Conservation (phyloP, 2,113 vertebrate genomes). For the Pterocles orientalis region DNA sequence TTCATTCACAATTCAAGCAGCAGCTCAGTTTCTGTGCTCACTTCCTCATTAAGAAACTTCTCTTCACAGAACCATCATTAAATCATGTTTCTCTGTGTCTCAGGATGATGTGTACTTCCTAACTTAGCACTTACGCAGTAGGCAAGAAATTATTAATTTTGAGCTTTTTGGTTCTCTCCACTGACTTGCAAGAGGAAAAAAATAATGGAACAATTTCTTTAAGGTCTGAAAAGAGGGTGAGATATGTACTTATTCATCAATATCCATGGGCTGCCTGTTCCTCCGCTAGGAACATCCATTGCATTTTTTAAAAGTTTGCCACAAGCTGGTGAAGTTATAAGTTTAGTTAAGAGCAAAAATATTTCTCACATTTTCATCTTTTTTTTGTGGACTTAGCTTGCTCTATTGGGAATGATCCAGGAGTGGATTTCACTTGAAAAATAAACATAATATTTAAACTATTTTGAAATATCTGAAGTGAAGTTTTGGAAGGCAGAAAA, state of each 20-base stretch:
- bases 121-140: not conserved
- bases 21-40: not conserved
- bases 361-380: not conserved
- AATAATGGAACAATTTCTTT: not conserved
- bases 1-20: not conserved
- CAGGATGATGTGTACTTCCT: not conserved
- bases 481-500: not conserved
- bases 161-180: not conserved
- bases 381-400: not conserved
- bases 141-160: not conserved
- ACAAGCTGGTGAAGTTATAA: not conserved
- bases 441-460: not conserved
- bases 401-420: not conserved
- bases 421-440: not conserved
- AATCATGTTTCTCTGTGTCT: not conserved
- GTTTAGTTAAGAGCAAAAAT: not conserved
- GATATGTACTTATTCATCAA: not conserved
- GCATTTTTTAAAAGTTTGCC: not conserved
- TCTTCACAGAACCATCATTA: not conserved
- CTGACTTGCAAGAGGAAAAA: not conserved
- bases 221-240: not conserved
- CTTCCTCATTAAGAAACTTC: constrained; percentile 26
- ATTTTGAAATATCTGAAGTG: not conserved
- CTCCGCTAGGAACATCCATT: not conserved
- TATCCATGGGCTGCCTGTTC: not conserved